Base-by-base conservation (phyloP, 2,888 invertebrate species). In the Amphimallon solstitiale region DNA sequence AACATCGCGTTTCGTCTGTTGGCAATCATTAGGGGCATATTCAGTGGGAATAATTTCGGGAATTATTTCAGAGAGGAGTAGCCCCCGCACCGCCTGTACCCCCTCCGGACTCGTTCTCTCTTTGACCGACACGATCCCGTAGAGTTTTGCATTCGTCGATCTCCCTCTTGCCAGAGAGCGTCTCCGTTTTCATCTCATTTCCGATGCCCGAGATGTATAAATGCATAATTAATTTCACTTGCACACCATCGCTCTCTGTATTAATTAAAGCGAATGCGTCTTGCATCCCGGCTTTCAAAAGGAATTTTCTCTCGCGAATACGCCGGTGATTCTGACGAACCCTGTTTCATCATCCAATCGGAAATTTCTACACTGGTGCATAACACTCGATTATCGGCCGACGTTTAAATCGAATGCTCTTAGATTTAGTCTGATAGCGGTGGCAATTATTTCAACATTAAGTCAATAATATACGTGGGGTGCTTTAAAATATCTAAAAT, bases 21-120 rank as follows among this genome's bases (percentile, higher is more conserved):
- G 78, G 78, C 77, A 80, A 80, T 80, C 80, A 80, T 81, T 80
- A 79, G 80, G 80, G 80, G 79, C 80, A 82, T 81, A 82, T 81
- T 81, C 82, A 80, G 77, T 72, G 77, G 78, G 80, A 79, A 81
- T 80, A 80, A 82, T 81, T 81, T 78, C 78, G 70, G 77, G 76
- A 79, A 80, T 80, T 79, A 80, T 80, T 79, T 80, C 76, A 72
- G 70, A 70, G 64, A 71, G 54, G 63, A 49, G 59, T 51, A 23
- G 40, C 51, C 63, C 49, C 59, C 62, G 56, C 63, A 21, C 38
- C 40, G 40, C 40, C 40, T 23, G 23, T 38, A 23, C 15, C 2
- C n/a, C 69, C 66, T 66, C 56, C 69, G 65, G n/a, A n/a, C n/a
- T n/a, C n/a, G 12, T 49, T 49, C 29, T 34, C 45, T 19, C 45